Conservation (phyloP, 2,113 vertebrate genomes). For the Cephalopholis sonnerati region DNA sequence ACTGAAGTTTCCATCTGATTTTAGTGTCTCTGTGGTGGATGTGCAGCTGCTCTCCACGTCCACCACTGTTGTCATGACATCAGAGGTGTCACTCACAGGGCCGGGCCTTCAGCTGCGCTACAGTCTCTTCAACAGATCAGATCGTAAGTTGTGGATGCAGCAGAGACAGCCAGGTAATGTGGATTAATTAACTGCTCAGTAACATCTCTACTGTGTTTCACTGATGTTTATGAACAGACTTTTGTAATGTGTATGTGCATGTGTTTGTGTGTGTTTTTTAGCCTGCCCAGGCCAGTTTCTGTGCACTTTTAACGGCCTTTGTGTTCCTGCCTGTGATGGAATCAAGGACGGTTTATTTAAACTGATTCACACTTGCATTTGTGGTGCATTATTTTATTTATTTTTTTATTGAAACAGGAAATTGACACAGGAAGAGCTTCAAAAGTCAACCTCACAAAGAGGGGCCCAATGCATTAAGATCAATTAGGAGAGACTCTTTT, state of each 20-base stretch:
- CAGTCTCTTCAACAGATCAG: slow-evolving; percentile 92
- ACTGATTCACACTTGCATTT: neutral
- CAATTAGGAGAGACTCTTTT: too few relatives aligned
- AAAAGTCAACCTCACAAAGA: neutral
- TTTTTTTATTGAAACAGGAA: too few relatives aligned
- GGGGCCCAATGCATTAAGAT: neutral
- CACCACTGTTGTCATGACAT: slow-evolving; percentile 89
- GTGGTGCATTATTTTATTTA: too few relatives aligned
- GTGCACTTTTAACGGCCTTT: slow-evolving; percentile 90
- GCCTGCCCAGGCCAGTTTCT: slow-evolving; percentile 93
- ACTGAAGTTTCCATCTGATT: neutral
- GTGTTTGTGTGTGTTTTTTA: too few relatives aligned
- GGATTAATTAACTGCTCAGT: neutral
- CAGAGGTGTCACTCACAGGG: slow-evolving; percentile 91
- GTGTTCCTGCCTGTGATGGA: slow-evolving; percentile 92
- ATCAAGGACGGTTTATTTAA: slow-evolving; percentile 84
- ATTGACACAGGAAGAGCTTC: neutral
- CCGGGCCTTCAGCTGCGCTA: slow-evolving; percentile 91
- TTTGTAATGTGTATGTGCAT: neutral
- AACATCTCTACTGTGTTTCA: neutral
- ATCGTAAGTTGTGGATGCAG: slow-evolving; percentile 88
- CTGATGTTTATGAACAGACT: neutral
- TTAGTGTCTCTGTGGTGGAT: neutral
- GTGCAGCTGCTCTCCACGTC: slow-evolving; percentile 78
- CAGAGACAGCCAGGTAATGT: too few relatives aligned